Evolutionary conservation across 2,888 invertebrate genomes (phyloP).

Genomic region (Cotesia congregata): DNA sequence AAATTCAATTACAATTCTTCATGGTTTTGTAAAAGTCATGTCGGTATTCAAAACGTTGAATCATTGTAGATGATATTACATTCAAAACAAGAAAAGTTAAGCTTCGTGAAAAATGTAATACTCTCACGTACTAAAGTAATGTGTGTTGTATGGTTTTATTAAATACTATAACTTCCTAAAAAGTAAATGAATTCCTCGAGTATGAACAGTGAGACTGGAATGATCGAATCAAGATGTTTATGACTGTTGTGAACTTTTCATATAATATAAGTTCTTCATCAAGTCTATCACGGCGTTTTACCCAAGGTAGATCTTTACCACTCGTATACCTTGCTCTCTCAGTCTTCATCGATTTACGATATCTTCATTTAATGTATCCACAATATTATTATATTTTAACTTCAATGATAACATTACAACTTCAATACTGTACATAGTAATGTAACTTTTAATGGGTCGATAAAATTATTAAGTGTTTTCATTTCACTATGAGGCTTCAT

Average conservation of each 20-base stretch:
- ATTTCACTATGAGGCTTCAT: neutral
- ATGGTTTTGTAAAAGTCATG: conserved; percentile 18
- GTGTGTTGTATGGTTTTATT: neutral
- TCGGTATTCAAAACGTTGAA: conserved; percentile 40
- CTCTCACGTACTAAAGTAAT: neutral
- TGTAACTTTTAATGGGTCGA: neutral
- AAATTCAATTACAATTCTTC: conserved; percentile 33
- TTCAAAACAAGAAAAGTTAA: neutral
- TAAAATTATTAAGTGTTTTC: neutral
- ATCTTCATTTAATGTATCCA: neutral
- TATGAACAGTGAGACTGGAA: neutral
- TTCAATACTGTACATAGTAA: neutral
- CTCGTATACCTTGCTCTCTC: neutral
- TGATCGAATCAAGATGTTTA: neutral
- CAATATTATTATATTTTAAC: neutral
- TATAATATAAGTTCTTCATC: neutral
- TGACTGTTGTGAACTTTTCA: neutral
- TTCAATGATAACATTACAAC: neutral
- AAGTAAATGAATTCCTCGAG: neutral
- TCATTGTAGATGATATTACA: conserved; percentile 9
- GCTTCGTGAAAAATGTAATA: conserved; percentile 16
- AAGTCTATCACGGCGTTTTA: neutral
- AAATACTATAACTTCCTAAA: neutral
- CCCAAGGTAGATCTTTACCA: neutral
- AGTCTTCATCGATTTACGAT: neutral